Base-by-base conservation (phyloP, 1,140 invertebrate genomes). In the Leptopilina boulardi region DNA sequence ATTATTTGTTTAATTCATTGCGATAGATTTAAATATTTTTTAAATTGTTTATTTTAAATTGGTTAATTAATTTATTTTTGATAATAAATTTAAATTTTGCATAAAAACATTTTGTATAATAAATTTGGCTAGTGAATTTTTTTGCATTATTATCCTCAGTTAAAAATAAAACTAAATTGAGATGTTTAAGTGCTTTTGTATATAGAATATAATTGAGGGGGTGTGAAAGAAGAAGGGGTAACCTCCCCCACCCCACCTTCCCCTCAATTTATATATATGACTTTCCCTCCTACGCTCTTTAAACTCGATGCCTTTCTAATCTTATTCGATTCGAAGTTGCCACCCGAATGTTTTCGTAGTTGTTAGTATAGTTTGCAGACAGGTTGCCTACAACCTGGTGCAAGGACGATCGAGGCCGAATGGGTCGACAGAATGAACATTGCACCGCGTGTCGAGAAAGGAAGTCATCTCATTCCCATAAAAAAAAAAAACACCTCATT, bases 351-450 rank as follows among this genome's bases (percentile, higher is more conserved):
- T 89, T 90, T 90, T 90, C 85, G 82, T 76, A 66, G 59, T 80
- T 83, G 89, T 82, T 88, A 90, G 89, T 90, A n/a, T n/a, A 89
- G 76, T 78, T 72, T 81, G 82, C 72, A 85, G 71, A 47, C 84
- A 80, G 83, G 88, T 85, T 89, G 88, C 88, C 88, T 88, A 86
- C 80, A 80, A 71, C 79, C 85, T 77, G 87, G 87, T 87, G 90
- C 90, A 91, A 91, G 90, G 90, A 91, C 90, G 90, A 86, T 87
- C 90, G 90, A 91, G 89, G 89, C 89, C 86, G 82, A 59, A 59
- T 59, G 89, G 76, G 74, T 47, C 70, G 15, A 6, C 54, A 59
- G 21, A 11, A 13, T 34, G 19, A 21, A 59, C 54, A 23, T 59
- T 59, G 54, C 54, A 59, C 54, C 23, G 9, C n/a, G 11, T 10